phyloP scores from a whole-genome alignment of 2,797 vertebrate genomes.

The Anableps anableps region DNA sequence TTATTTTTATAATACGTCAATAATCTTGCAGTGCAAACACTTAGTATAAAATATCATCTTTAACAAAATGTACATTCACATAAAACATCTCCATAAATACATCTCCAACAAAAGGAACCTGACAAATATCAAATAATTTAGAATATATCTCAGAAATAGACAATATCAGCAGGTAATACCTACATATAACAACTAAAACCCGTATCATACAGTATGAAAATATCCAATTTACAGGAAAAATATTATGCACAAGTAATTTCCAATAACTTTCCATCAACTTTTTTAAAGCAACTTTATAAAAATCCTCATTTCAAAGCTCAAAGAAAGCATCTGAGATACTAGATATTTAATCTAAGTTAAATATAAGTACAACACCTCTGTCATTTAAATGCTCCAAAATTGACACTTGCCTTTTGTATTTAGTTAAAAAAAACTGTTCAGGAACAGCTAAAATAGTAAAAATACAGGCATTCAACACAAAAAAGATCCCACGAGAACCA shows the following conservation, averaged over 20 bases:
- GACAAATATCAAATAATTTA: slow-evolving; percentile 77
- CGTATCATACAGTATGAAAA: slow-evolving; percentile 85
- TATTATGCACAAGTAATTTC: slow-evolving; percentile 72
- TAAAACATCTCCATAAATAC: slow-evolving; percentile 82
- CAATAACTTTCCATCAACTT: slow-evolving; percentile 43
- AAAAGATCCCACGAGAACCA: slow-evolving; percentile 47
- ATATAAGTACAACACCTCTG: slow-evolving; percentile 42
- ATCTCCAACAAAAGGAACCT: slow-evolving; percentile 77
- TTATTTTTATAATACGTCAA: slow-evolving; percentile 75
- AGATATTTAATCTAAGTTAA: slow-evolving; percentile 54
- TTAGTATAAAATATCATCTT: slow-evolving; percentile 83
- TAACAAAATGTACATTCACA: slow-evolving; percentile 86
- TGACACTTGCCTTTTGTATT: slow-evolving; percentile 44
- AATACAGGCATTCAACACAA: slow-evolving; percentile 69
- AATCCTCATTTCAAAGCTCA: slow-evolving; percentile 66
- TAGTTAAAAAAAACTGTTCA: slow-evolving; percentile 65
- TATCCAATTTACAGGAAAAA: slow-evolving; percentile 83
- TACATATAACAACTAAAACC: slow-evolving; percentile 80
- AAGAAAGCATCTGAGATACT: slow-evolving; percentile 54
- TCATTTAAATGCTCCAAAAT: slow-evolving; percentile 58
- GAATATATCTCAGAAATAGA: slow-evolving; percentile 79
- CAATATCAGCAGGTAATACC: slow-evolving; percentile 70
- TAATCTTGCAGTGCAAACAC: slow-evolving; percentile 83
- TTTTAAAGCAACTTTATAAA: slow-evolving; percentile 74
- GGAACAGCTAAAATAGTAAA: slow-evolving; percentile 59